Evolutionary conservation across 2,797 vertebrate genomes (phyloP).

Genomic region (Chaetodon trifasciatus): DNA sequence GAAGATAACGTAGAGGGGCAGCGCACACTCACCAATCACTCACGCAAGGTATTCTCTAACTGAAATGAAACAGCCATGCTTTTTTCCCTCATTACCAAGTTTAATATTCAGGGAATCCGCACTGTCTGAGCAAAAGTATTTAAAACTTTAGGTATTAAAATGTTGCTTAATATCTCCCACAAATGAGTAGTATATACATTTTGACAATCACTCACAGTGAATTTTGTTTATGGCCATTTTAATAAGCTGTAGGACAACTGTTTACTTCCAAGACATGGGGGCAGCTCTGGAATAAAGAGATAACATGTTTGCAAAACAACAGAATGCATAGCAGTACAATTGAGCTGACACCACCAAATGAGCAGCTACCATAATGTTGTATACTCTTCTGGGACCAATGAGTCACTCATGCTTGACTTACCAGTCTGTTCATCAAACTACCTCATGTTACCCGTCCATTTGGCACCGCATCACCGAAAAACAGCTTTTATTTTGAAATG

Average conservation of each 20-base stretch:
- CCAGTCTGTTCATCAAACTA: slow-evolving; percentile 72
- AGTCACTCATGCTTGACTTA: slow-evolving; percentile 69
- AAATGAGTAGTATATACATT: slow-evolving; percentile 63
- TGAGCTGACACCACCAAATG: slow-evolving; percentile 60
- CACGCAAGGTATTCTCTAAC: slow-evolving; percentile 19
- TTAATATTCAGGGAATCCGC: slow-evolving; percentile 41
- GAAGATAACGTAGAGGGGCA: slow-evolving; percentile 24
- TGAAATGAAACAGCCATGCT: slow-evolving; percentile 25
- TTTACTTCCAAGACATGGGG: slow-evolving; percentile 54
- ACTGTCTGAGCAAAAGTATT: slow-evolving; percentile 30
- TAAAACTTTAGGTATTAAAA: slow-evolving; percentile 51
- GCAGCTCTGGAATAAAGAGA: slow-evolving; percentile 72
- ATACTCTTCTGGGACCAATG: slow-evolving; percentile 71
- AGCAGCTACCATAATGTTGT: slow-evolving; percentile 61
- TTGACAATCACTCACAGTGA: slow-evolving; percentile 54
- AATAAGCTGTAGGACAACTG: slow-evolving; percentile 64
- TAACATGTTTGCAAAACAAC: slow-evolving; percentile 65
- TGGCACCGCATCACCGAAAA: slow-evolving; percentile 37
- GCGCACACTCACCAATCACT: slow-evolving; percentile 43
- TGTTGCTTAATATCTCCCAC: slow-evolving; percentile 44
- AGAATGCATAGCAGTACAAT: slow-evolving; percentile 60
- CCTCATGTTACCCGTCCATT: slow-evolving; percentile 49
- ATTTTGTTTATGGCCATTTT: slow-evolving; percentile 50
- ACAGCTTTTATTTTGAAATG: slow-evolving; percentile 35
- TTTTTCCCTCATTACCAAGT: slow-evolving; percentile 43